Evolutionary conservation across 2,797 vertebrate species (phyloP), one percentile per base, ranked within the genome.

Genomic region (Hephaestus fuliginosus): DNA sequence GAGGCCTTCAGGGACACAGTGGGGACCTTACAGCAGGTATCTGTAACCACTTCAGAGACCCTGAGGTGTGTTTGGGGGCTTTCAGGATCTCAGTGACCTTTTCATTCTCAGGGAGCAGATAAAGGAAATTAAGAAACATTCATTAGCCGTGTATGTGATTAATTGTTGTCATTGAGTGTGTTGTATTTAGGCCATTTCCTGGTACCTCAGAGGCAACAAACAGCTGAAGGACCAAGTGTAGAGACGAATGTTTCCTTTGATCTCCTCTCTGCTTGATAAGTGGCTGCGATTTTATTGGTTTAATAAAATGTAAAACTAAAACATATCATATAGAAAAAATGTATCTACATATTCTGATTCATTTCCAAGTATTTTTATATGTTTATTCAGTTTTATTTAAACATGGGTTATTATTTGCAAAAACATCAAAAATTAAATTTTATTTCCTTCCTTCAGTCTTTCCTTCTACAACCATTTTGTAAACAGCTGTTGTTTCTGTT

Each of bases 121-220:
- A 84, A 79, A 52, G 80, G 80, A 68, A 71, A 48, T 75, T 77
- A 81, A 73, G 53, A 81, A 69, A 71, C 80, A 73, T 83, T 79
- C 70, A 85, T 87, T 81, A 80, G 20, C 51, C 52, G 36, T 63
- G 66, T 20, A 3, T 72, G 62, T 83, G 73, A 91, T 88, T 88
- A 85, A 91, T 89, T 44, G 25, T 74, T 77, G 72, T 80, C 63
- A 71, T 48, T 87, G 79, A 75, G 52, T 44, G 64, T 68, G 72
- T 77, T 83, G 56, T 83, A 81, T 86, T 86, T 81, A 78, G 86
- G 81, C 73, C 87, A 86, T 77, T 81, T 87, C 44, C 52, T 72
- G 52, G 53, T 41, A 33, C 76, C 64, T 79, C 64, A 63, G 75
- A 72, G 78, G 66, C 57, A 55, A 33, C 52, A 58, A 79, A 66